phyloP scores from a whole-genome alignment of 2,888 invertebrate genomes.

The Pachycephus smyrnensis region DNA sequence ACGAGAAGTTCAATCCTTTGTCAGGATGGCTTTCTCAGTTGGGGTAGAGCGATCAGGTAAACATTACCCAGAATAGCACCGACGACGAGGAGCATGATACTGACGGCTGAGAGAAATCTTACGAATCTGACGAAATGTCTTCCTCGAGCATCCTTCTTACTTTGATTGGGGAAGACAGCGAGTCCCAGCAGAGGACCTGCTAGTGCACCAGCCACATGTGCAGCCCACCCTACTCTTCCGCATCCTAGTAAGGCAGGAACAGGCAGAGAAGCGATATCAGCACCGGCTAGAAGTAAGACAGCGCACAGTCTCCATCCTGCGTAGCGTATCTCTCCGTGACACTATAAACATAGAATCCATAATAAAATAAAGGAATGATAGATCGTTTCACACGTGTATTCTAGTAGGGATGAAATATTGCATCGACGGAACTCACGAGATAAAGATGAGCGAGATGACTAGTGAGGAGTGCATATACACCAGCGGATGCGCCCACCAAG shows the following conservation, averaged over 20 bases:
- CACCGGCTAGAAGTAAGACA: slow-evolving; percentile 74
- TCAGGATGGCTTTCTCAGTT: slow-evolving; percentile 60
- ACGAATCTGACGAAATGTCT: slow-evolving; percentile 61
- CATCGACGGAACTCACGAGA: slow-evolving; percentile 69
- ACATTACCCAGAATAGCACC: slow-evolving; percentile 63
- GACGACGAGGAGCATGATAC: slow-evolving; percentile 57
- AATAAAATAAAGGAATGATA: not conserved
- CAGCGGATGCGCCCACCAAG: slow-evolving; percentile 90
- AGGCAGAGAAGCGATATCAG: slow-evolving; percentile 72
- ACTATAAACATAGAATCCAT: slow-evolving; percentile 41
- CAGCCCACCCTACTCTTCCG: slow-evolving; percentile 75
- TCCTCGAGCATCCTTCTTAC: slow-evolving; percentile 62
- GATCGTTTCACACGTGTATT: not conserved
- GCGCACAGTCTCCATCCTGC: slow-evolving; percentile 66
- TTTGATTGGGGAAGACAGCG: slow-evolving; percentile 68
- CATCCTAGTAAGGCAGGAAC: slow-evolving; percentile 59
- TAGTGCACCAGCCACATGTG: slow-evolving; percentile 78
- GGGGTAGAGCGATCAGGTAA: slow-evolving; percentile 62
- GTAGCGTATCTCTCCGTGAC: slow-evolving; percentile 64
- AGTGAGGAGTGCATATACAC: slow-evolving; percentile 88
- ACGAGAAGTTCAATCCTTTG: slow-evolving; percentile 61
- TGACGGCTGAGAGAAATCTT: slow-evolving; percentile 58
- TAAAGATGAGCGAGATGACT: slow-evolving; percentile 88
- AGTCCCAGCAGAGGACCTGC: slow-evolving; percentile 76
- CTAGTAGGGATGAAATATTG: not conserved